A percentile compares a stretch with the other conserved stretches of the same genome.
Conservation (phyloP, 30 jellyfish, hydroid and myxozoan species). For the Hydractinia symbiolongicarpus region DNA sequence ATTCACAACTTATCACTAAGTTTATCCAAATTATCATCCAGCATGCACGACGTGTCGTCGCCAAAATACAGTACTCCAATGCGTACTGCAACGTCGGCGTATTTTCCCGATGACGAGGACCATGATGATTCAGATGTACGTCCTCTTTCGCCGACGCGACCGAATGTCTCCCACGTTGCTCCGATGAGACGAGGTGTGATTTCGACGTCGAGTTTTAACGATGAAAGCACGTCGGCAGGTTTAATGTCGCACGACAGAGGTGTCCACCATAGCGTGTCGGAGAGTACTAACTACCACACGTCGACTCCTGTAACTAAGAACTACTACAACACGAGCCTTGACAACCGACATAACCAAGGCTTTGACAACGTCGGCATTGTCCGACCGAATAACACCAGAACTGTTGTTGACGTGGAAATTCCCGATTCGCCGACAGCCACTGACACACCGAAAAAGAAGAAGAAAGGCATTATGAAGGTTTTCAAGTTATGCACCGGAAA, state of each 20-base stretch:
- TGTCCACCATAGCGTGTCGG: slow-evolving; percentile 10
- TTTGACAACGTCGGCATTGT: slow-evolving; percentile 82
- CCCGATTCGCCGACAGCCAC: slow-evolving; percentile 33
- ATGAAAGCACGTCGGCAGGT: slow-evolving; percentile 6
- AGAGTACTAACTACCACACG: background rate
- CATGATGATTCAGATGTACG: slow-evolving; percentile 23
- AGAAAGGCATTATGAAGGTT: slow-evolving; percentile 71
- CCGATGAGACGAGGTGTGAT: slow-evolving; percentile 57
- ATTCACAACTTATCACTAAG: slow-evolving; percentile 60
- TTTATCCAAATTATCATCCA: slow-evolving; percentile 50
- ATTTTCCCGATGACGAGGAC: slow-evolving; percentile 44
- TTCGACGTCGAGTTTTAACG: slow-evolving; percentile 35
- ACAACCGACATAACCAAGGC: slow-evolving; percentile 57
- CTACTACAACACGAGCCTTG: slow-evolving; percentile 47
- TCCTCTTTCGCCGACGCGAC: background rate
- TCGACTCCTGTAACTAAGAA: slow-evolving; percentile 36
- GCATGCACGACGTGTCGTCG: slow-evolving; percentile 67
- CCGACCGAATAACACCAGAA: slow-evolving; percentile 79
- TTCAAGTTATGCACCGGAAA: slow-evolving; percentile 71
- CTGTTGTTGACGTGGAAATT: slow-evolving; percentile 58
- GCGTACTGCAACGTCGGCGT: slow-evolving; percentile 59
- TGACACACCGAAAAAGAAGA: slow-evolving; percentile 35
- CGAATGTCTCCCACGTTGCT: slow-evolving; percentile 54
- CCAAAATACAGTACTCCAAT: slow-evolving; percentile 78
- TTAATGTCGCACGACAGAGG: slow-evolving; percentile 18